phyloP scores from a whole-genome alignment of 2,113 vertebrate genomes.

The Ia io region DNA sequence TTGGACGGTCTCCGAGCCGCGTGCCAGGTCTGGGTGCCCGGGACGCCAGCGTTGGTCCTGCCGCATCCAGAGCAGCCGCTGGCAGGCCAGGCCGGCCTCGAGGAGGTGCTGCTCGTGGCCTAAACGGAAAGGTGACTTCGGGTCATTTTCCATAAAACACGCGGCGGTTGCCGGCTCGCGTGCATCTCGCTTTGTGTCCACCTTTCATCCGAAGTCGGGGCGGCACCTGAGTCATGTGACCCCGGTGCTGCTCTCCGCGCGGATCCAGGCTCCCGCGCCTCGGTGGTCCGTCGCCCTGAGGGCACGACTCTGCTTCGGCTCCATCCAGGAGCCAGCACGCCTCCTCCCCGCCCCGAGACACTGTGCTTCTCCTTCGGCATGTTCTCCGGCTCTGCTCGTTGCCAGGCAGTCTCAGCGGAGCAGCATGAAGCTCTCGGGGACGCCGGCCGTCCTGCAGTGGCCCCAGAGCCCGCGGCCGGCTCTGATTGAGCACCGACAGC shows the following conservation, averaged over 20 bases:
- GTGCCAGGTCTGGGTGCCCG: not conserved
- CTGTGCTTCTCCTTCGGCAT: not conserved
- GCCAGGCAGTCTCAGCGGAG: not conserved
- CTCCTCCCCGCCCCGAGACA: not conserved
- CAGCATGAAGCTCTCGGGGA: not conserved
- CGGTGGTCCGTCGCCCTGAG: not conserved
- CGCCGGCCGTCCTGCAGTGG: not conserved
- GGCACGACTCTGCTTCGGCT: too few relatives aligned
- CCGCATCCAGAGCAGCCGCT: not conserved
- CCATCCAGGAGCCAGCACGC: too few relatives aligned
- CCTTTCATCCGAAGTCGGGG: fast-evolving
- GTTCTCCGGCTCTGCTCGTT: fast-evolving
- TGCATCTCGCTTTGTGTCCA: not conserved
- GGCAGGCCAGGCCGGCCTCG: not conserved
- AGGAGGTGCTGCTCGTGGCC: not conserved
- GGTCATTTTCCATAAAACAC: not conserved
- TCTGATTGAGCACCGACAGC: too few relatives aligned
- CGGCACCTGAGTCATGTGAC: fast-evolving
- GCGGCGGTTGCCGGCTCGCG: too few relatives aligned
- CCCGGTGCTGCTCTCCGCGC: fast-evolving
- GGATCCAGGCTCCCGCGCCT: not conserved
- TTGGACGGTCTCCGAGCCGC: fast-evolving
- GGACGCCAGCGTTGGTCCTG: not conserved
- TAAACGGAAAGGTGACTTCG: not conserved
- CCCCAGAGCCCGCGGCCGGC: not conserved